phyloP scores from a whole-genome alignment of 2,113 vertebrate species.

The Cyprinodon brontotheroides region DNA sequence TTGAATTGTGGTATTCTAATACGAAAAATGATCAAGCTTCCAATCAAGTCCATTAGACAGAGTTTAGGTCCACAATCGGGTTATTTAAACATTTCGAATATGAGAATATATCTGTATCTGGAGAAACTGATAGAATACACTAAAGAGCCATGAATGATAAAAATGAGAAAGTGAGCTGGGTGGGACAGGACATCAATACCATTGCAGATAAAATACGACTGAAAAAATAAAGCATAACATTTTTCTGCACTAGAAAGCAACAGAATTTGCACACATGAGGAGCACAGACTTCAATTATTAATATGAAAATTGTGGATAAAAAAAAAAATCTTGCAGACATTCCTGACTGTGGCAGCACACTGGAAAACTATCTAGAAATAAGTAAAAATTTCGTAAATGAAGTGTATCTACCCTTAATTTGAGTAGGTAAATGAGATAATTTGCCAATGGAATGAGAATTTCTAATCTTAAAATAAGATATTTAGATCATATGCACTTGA shows the following conservation, averaged over 20 bases:
- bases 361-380: too few species aligned
- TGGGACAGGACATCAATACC: neutral
- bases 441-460: too few species aligned
- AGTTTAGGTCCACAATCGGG: neutral
- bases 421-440: too few species aligned
- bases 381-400: too few species aligned
- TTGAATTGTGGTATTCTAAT: too few species aligned
- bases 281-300: too few species aligned
- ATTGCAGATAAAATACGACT: neutral
- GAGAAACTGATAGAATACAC: neutral
- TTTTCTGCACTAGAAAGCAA: neutral
- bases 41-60: neutral
- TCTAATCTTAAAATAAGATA: too few species aligned
- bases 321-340: neutral
- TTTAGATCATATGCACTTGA: too few species aligned
- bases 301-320: neutral
- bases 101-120: neutral
- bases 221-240: neutral
- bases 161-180: neutral
- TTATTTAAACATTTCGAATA: neutral
- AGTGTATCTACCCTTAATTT: too few species aligned
- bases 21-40: too few species aligned
- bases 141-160: neutral
- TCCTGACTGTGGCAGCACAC: neutral
- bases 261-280: neutral